Evolutionary conservation across 2,113 vertebrate genomes (phyloP).

Genomic region (Piprites chloris): DNA sequence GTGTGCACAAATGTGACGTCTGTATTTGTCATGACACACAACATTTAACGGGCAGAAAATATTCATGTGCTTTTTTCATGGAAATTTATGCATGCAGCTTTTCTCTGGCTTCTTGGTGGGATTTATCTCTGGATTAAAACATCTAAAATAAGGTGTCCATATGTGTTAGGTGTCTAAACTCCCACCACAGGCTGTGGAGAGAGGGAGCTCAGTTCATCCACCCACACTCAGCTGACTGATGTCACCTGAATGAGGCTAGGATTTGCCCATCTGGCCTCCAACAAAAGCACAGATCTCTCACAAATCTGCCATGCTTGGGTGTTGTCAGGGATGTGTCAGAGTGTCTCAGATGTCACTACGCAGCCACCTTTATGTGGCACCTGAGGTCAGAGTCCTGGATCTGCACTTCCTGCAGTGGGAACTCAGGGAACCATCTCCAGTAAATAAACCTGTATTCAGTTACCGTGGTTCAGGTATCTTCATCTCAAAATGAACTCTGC

Average conservation of each 20-base stretch:
- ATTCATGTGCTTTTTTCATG: background rate
- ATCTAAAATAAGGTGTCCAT: background rate
- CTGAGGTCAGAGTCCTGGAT: background rate
- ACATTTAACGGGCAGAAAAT: background rate
- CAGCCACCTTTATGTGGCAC: background rate
- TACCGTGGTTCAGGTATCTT: fast-evolving
- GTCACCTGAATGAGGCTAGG: background rate
- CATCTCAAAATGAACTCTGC: background rate
- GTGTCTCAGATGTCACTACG: background rate
- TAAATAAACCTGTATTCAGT: background rate
- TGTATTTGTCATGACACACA: background rate
- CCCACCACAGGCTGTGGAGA: background rate
- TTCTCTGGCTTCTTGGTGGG: background rate
- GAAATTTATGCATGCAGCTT: background rate
- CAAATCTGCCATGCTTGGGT: background rate
- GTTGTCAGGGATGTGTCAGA: background rate
- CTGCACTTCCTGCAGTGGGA: background rate
- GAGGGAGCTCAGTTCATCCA: background rate
- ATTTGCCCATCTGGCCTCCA: background rate
- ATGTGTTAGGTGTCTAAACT: background rate
- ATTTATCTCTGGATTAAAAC: background rate
- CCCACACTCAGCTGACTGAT: background rate
- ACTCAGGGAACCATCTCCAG: background rate
- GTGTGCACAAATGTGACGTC: background rate
- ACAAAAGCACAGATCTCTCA: background rate